phyloP scores from a whole-genome alignment of 2,113 vertebrate genomes.

The Muntiacus muntjak region DNA sequence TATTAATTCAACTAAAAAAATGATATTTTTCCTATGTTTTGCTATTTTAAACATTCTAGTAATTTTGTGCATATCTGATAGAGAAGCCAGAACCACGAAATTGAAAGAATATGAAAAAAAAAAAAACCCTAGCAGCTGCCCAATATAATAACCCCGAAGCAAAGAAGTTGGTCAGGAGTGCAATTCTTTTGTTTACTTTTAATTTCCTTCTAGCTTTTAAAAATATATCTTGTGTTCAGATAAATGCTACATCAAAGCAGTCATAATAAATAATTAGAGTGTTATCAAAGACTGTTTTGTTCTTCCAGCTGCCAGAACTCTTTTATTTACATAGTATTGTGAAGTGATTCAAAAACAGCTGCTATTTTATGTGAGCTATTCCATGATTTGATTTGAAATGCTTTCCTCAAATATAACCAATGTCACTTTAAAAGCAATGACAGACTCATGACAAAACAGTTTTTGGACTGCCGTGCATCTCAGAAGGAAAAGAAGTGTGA shows the following conservation, averaged over 20 bases:
- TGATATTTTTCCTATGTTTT: not conserved
- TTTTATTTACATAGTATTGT: conserved; percentile 61
- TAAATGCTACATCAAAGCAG: conserved; percentile 68
- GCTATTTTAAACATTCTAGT: conserved; percentile 19
- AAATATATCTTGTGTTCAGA: conserved; percentile 61
- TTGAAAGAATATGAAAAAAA: conserved; percentile 45
- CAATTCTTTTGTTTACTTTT: conserved; percentile 65
- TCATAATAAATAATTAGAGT: conserved; percentile 61
- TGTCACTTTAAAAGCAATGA: conserved; percentile 47
- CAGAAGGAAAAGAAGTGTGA: conserved; percentile 36
- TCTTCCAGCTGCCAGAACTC: conserved; percentile 57
- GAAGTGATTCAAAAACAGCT: conserved; percentile 55
- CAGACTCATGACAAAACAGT: conserved; percentile 45
- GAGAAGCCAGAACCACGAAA: not conserved
- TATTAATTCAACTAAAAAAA: conserved; percentile 1
- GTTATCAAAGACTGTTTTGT: conserved; percentile 62
- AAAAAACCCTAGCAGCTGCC: conserved; percentile 19
- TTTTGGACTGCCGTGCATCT: conserved; percentile 29
- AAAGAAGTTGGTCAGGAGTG: conserved; percentile 42
- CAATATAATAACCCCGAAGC: conserved; percentile 53
- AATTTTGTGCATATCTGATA: not conserved
- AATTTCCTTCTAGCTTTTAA: conserved; percentile 62
- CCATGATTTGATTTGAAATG: conserved; percentile 64
- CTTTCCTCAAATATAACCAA: conserved; percentile 32
- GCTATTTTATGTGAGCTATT: conserved; percentile 60